Conservation (phyloP, 2,113 vertebrate genomes). For the Tonatia bakeri region DNA sequence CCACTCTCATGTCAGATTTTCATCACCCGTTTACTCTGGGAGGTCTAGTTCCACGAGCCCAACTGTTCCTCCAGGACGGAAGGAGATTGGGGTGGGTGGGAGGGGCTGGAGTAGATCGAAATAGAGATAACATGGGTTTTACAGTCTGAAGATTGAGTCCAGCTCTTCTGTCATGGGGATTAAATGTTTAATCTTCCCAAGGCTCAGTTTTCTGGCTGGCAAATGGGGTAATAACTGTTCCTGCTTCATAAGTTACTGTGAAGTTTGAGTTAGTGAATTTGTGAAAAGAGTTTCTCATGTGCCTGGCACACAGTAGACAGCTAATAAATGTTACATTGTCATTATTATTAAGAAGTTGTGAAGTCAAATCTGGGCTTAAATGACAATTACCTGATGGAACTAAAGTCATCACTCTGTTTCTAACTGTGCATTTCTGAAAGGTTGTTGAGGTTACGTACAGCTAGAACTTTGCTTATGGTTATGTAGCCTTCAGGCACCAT, state of each 20-base stretch:
- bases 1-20: not conserved
- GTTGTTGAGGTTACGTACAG: not conserved
- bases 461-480: not conserved
- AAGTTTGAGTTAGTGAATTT: conserved; percentile 3
- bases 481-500: not conserved
- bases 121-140: not conserved
- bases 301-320: not conserved
- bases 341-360: not conserved
- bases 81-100: not conserved
- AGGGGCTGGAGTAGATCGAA: not conserved
- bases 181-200: not conserved
- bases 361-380: not conserved
- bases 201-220: not conserved
- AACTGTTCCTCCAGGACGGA: not conserved
- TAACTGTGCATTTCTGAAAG: not conserved
- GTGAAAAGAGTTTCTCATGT: not conserved
- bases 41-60: not conserved
- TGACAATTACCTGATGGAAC: not conserved
- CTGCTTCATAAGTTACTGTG: not conserved
- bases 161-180: not conserved
- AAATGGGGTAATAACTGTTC: not conserved
- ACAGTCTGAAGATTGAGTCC: not conserved
- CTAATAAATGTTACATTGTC: not conserved
- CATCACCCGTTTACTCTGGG: not conserved
- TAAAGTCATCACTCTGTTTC: not conserved